A percentile compares a stretch with the other conserved stretches of the same genome.
Conservation (phyloP, 30 jellyfish, hydroid and myxozoan species). For the Turritopsis dohrnii region DNA sequence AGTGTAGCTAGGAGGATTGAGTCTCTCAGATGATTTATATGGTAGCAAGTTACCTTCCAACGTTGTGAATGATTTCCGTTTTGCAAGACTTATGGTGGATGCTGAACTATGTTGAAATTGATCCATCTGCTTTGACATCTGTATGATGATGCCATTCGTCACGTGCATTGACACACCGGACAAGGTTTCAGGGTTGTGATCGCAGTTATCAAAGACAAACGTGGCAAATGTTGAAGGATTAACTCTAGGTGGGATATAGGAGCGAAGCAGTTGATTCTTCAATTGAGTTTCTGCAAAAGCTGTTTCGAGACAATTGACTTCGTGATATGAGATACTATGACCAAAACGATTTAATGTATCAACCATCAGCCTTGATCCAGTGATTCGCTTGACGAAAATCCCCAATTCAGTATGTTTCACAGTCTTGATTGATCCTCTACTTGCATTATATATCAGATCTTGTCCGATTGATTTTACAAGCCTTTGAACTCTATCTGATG, state of each 20-base stretch:
- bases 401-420: too few species aligned
- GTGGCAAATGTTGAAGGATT: conserved; percentile 20
- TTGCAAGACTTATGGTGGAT: not conserved
- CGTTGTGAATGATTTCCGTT: not conserved
- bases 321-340: not conserved
- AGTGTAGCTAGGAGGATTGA: not conserved
- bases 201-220: conserved; percentile 20
- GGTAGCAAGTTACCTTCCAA: not conserved
- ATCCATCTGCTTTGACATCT: not conserved
- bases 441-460: too few species aligned
- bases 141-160: conserved; percentile 28
- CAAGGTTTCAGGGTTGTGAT: conserved; percentile 19
- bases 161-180: not conserved
- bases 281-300: not conserved
- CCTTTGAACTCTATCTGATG: too few species aligned
- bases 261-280: not conserved
- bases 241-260: not conserved
- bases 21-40: not conserved
- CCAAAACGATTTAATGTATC: conserved; percentile 2
- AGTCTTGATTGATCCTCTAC: too few species aligned
- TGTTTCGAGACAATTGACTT: not conserved
- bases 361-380: too few species aligned
- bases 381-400: too few species aligned
- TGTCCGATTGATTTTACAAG: too few species aligned
- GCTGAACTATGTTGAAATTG: not conserved